Percentiles rank a stretch among this genome's conserved stretches.
Evolutionary conservation across 2,797 vertebrate species (phyloP).

Genomic region (Antrozous pallidus): DNA sequence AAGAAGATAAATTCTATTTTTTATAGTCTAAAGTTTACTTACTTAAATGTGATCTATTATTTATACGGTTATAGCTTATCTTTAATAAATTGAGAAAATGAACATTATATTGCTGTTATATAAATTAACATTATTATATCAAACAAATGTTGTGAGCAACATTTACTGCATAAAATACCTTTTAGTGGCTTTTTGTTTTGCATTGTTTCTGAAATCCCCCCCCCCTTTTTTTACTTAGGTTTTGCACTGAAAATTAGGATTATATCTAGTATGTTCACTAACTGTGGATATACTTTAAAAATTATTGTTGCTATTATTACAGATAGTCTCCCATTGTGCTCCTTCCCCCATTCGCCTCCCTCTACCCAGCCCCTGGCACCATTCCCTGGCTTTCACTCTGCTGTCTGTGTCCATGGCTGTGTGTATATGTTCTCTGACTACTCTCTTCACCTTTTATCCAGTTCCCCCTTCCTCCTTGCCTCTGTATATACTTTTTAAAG

Average conservation of each 20-base stretch:
- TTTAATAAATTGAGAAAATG: constrained; percentile 24
- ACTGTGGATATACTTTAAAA: background rate
- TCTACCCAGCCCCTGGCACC: too few species aligned
- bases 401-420: background rate
- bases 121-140: background rate
- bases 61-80: constrained; percentile 11
- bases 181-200: background rate
- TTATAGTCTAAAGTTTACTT: constrained; percentile 48
- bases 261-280: background rate
- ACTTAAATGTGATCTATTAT: background rate
- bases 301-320: background rate
- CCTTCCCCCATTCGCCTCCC: too few species aligned
- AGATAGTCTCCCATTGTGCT: background rate
- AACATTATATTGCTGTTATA: background rate
- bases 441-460: background rate
- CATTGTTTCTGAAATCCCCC: background rate
- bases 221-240: background rate
- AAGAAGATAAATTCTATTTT: background rate
- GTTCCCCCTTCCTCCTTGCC: background rate
- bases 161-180: constrained; percentile 20
- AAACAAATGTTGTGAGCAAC: background rate
- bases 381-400: background rate
- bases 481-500: background rate
- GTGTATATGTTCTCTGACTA: background rate
- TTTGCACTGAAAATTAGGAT: constrained; percentile 21